Conservation (phyloP, 2,797 vertebrate genomes). For the Chromis chromis region DNA sequence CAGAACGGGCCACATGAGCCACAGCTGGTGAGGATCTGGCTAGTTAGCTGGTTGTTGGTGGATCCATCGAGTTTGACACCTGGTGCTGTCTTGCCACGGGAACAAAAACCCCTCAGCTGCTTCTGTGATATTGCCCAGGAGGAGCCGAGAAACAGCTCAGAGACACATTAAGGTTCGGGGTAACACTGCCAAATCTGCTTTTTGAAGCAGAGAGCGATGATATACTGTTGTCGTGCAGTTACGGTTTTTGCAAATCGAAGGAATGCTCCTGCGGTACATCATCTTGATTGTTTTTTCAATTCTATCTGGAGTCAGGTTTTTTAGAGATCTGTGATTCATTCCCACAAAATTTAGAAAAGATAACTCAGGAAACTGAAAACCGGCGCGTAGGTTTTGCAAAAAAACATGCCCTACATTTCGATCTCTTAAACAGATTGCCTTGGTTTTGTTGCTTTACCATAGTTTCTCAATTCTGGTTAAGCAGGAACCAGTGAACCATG, state of each 20-base stretch:
- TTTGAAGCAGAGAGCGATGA: slow-evolving; percentile 64
- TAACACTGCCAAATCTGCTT: slow-evolving; percentile 41
- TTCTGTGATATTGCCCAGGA: slow-evolving; percentile 60
- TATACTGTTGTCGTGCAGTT: slow-evolving; percentile 51
- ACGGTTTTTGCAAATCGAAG: slow-evolving; percentile 37
- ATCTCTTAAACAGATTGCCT: slow-evolving; percentile 7
- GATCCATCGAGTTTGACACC: slow-evolving; percentile 61
- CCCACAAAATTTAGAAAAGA: slow-evolving; percentile 24
- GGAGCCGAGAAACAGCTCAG: slow-evolving; percentile 45
- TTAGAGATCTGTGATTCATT: slow-evolving; percentile 19
- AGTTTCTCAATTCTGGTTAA: slow-evolving; percentile 46
- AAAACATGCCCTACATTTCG: slow-evolving; percentile 17
- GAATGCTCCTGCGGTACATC: slow-evolving; percentile 52
- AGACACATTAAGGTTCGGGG: slow-evolving; percentile 42
- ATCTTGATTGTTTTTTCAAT: slow-evolving; percentile 37
- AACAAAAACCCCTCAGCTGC: slow-evolving; percentile 72
- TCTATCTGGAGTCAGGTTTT: slow-evolving; percentile 5
- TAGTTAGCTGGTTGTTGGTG: slow-evolving; percentile 36
- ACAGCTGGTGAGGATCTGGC: slow-evolving; percentile 60
- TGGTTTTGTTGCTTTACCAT: slow-evolving; percentile 28
- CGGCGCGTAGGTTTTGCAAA: background rate
- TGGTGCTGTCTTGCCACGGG: slow-evolving; percentile 58
- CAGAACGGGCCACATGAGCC: slow-evolving; percentile 44
- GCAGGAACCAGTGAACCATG: slow-evolving; percentile 48
- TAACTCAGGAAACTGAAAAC: background rate